Conservation (phyloP, 2,888 invertebrate species). For the Chloroclystis v-ata region DNA sequence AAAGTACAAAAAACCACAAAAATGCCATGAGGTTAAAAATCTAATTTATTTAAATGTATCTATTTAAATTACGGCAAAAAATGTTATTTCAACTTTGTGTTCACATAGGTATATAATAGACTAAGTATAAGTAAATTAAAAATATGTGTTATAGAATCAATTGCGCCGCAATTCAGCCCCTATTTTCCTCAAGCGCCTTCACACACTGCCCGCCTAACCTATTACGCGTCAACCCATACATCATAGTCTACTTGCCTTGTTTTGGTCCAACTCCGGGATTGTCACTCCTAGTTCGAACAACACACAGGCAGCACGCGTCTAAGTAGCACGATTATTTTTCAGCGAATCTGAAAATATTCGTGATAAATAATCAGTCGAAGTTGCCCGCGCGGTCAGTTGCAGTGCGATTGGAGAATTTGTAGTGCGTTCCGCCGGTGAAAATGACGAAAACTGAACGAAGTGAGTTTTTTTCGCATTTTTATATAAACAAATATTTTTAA, state of each 20-base stretch:
- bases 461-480: conserved; percentile 37
- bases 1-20: no score
- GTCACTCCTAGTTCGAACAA: conserved; percentile 52
- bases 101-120: no score
- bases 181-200: conserved; percentile 1
- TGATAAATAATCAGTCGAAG: conserved; percentile 27
- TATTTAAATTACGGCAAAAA: no score
- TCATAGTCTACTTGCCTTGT: conserved; percentile 50
- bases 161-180: not conserved
- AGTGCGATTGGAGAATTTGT: conserved; percentile 22
- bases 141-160: not conserved
- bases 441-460: conserved; percentile 53
- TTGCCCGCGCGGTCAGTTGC: conserved; percentile 13
- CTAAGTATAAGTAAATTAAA: no score
- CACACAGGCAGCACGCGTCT: conserved; percentile 55
- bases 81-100: no score
- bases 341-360: conserved; percentile 44
- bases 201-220: conserved; percentile 15
- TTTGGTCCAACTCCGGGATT: conserved; percentile 42
- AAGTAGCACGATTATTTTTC: conserved; percentile 29
- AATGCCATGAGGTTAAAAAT: no score
- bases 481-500: not conserved
- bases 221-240: conserved; percentile 34
- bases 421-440: conserved; percentile 30
- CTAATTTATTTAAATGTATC: no score